These are phyloP conservation scores for Zophobas atratus DNA, from an alignment of 1,140 invertebrate species.

Conservation along the genomic window DNA sequence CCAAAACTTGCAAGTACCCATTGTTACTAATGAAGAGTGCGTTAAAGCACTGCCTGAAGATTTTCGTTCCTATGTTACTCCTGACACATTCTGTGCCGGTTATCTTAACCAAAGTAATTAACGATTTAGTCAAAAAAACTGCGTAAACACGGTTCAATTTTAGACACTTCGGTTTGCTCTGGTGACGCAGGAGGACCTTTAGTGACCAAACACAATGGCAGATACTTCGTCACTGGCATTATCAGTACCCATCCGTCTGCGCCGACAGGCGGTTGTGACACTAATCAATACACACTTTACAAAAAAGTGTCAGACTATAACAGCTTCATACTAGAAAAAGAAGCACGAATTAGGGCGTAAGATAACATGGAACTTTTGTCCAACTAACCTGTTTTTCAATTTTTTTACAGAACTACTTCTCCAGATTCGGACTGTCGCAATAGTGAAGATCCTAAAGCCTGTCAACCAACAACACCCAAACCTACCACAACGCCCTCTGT, in stretches of 20 bases:
- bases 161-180: slow-evolving; percentile 52
- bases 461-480: not conserved
- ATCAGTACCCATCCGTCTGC: not conserved
- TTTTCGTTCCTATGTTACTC: not conserved
- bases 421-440: not conserved
- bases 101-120: slow-evolving; percentile 16
- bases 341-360: slow-evolving; percentile 4
- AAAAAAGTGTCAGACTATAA: slow-evolving; percentile 4
- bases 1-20: slow-evolving; percentile 11
- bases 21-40: not conserved
- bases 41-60: not conserved
- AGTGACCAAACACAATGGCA: not conserved
- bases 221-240: slow-evolving; percentile 3
- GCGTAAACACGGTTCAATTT: not conserved
- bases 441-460: not conserved
- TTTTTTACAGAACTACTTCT: not conserved
- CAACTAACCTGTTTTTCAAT: too few relatives aligned
- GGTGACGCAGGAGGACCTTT: slow-evolving; percentile 5
- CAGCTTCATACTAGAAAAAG: slow-evolving; percentile 4
- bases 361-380: too few relatives aligned
- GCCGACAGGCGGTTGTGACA: slow-evolving; percentile 1
- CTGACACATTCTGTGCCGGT: slow-evolving; percentile 25
- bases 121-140: not conserved
- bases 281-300: slow-evolving; percentile 9
- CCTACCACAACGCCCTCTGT: not conserved